Base-by-base conservation (phyloP, 2,113 vertebrate genomes). In the Notothenia coriiceps region DNA sequence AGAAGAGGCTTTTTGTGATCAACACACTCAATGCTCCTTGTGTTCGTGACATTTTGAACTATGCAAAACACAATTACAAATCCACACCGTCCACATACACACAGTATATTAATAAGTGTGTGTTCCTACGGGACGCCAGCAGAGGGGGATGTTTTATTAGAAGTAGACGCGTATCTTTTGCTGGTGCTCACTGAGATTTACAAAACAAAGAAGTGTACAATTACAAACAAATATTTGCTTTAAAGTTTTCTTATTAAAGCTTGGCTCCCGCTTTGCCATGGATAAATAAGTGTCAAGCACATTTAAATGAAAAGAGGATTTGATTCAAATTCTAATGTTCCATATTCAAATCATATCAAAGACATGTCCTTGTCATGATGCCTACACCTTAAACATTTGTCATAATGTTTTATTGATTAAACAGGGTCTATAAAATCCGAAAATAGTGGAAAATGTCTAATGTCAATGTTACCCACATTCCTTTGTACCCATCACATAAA, bases 81-180 rank as follows among this genome's bases (percentile, higher is more conserved):
- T n/a, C 49, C 44, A 14, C 60, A 12, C 0, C 17, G 2, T 20
- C 2, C 10, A 29, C 14, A 57, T 8, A 49, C 35, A 40, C 35
- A 40, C 35, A 14, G 2, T 22, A 8, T 1, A 22, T 69, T 10
- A 29, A 22, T 2, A 22, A 59, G n/a, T 65, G 43, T 57, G 17
- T 59, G 74, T 55, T 54, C 29, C 57, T 44, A 15, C 20, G 22
- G 14, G 25, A 13, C 20, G 54, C 88, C 89, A 92, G 79, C 63
- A 91, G 93, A 69, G 88, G 89, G 84, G 1, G 82, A 57, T 85
- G 59, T 86, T 80, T 17, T 25, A 25, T 2, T 47, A 10, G 44
- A 33, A 15, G 9, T 6, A 4, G 18, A 51, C 12, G 1, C 29
- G 29, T 29, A 29, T 29, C 29, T 29, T 29, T 29, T 78, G 25